phyloP scores from a whole-genome alignment of 2,888 invertebrate genomes.

The Trachelus iudaicus region DNA sequence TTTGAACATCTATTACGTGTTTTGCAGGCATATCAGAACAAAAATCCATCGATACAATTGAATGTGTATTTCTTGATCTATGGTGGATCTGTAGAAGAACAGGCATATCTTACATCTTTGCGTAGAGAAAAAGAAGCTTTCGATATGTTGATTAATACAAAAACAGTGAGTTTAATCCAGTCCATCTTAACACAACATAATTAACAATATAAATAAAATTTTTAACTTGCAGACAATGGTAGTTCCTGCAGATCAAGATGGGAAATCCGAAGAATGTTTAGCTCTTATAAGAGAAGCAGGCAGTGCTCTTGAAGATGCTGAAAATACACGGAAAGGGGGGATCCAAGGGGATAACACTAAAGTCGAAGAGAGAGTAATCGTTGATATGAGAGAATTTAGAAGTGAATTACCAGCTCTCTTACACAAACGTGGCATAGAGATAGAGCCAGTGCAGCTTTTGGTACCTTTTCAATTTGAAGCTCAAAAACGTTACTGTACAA shows the following conservation, averaged over 20 bases:
- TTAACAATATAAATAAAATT: not conserved
- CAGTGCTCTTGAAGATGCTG: slow-evolving; percentile 42
- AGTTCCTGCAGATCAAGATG: slow-evolving; percentile 88
- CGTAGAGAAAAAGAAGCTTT: slow-evolving; percentile 95
- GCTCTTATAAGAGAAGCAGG: slow-evolving; percentile 58
- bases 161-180: slow-evolving; percentile 75
- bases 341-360: slow-evolving; percentile 50
- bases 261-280: slow-evolving; percentile 76
- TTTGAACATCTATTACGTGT: not conserved
- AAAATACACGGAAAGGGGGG: slow-evolving; percentile 76
- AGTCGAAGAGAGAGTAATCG: slow-evolving; percentile 72
- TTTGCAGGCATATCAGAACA: slow-evolving; percentile 73
- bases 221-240: slow-evolving; percentile 78
- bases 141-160: slow-evolving; percentile 90
- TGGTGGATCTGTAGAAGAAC: slow-evolving; percentile 95
- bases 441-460: slow-evolving; percentile 88
- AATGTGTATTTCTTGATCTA: slow-evolving; percentile 92
- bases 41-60: slow-evolving; percentile 65
- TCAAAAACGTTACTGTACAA: not conserved
- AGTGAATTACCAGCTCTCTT: slow-evolving; percentile 95
- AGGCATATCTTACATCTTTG: slow-evolving; percentile 90
- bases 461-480: slow-evolving; percentile 58
- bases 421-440: slow-evolving; percentile 91
- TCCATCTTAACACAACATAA: not conserved
- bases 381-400: slow-evolving; percentile 98